Evolutionary conservation across 2,888 invertebrate genomes (phyloP).

Genomic region (Ceramica pisi): DNA sequence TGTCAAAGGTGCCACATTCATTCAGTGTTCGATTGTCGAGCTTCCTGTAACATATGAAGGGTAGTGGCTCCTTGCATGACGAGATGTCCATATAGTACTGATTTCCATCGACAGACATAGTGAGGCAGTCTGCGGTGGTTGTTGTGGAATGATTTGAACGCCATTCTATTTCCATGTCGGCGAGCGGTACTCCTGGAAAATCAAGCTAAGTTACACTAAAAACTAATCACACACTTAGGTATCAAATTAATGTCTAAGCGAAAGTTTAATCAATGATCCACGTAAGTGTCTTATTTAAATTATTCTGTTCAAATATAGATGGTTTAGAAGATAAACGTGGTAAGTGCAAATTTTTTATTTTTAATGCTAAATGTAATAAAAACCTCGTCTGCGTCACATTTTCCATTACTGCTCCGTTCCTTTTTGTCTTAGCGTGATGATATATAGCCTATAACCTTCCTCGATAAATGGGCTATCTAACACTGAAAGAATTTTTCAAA

Average conservation of each 20-base stretch:
- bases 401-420: no score
- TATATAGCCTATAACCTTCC: no score
- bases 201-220: neutral
- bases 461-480: no score
- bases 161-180: slow-evolving; percentile 18
- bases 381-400: no score
- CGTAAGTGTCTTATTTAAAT: neutral
- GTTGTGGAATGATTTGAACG: neutral
- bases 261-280: neutral
- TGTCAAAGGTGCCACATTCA: slow-evolving; percentile 20
- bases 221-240: neutral
- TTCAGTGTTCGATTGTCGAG: slow-evolving; percentile 5
- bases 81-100: neutral
- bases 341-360: no score
- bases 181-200: slow-evolving; percentile 35
- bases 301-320: neutral
- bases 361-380: no score
- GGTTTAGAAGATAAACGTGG: no score
- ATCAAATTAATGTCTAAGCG: neutral
- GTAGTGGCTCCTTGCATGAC: neutral
- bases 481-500: no score
- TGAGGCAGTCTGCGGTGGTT: slow-evolving; percentile 4
- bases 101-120: neutral
- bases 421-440: no score
- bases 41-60: slow-evolving; percentile 24